These are phyloP conservation scores for Sakesphorus luctuosus DNA, from an alignment of 2,113 vertebrate genomes.

Conservation along the genomic window DNA sequence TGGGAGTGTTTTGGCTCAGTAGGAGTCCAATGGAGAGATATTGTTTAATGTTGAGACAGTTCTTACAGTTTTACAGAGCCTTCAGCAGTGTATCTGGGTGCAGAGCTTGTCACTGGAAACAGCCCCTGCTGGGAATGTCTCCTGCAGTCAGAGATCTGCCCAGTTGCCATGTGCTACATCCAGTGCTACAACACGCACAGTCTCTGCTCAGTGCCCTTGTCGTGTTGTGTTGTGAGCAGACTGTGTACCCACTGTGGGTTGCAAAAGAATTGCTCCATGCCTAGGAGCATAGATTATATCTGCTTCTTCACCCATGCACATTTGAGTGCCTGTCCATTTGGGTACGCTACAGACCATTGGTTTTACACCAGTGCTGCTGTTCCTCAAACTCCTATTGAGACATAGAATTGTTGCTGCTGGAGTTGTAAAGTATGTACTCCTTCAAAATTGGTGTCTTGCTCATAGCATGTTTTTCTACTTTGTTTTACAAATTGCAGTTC, in stretches of 20 bases:
- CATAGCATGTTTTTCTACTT: not conserved
- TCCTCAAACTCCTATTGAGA: not conserved
- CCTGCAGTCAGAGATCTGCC: not conserved
- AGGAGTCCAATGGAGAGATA: not conserved
- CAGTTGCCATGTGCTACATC: rapidly evolving
- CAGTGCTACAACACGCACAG: not conserved
- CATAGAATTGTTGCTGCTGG: not conserved
- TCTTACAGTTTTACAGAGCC: not conserved
- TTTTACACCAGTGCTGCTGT: not conserved
- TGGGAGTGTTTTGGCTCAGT: not conserved
- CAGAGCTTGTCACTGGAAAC: not conserved
- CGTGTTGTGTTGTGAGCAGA: not conserved
- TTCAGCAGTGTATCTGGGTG: not conserved
- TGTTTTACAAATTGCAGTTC: not conserved
- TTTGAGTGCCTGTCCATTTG: not conserved
- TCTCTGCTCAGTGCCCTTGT: not conserved
- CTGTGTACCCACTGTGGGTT: not conserved
- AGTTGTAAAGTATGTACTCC: not conserved
- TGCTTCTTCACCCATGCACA: not conserved
- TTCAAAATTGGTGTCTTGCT: not conserved
- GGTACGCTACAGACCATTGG: not conserved
- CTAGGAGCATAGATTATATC: not conserved
- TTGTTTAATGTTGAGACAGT: not conserved
- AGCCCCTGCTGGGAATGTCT: not conserved
- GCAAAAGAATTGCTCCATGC: not conserved